Base-by-base conservation (phyloP, 2,888 invertebrate species). In the Trisateles emortualis region DNA sequence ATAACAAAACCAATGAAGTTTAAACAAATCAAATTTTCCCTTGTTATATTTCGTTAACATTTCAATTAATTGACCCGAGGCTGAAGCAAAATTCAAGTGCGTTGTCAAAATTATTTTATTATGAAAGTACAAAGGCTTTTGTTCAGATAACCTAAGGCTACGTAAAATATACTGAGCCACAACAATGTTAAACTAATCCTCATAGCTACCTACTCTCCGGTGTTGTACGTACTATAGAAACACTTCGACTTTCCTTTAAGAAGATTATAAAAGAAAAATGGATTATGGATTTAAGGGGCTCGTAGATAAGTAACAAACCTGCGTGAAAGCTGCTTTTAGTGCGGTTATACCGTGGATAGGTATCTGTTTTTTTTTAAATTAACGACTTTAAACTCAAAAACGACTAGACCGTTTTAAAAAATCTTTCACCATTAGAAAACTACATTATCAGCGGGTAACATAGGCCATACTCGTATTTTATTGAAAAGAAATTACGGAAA, bases 81-180 rank as follows among this genome's bases (percentile, higher is more conserved):
- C 9, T 35, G n/a, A 22, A 17, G 9, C 24, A 10, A 49, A 56
- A 46, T 32, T 32, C n/a, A 45, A 29, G 58, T 52, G 19, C 26
- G 42, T 45, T 49, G 46, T 49, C 43, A 43, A 49, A 45, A 64
- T 67, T 53, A 63, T 49, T 55, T 49, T 39, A 55, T 49, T 39
- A 52, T 52, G 42, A 42, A 42, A 16, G 41, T 49, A 60, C 47
- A 57, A 68, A 59, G 50, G 52, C 16, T 52, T n/a, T 36, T 26
- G 39, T 39, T 36, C 13, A 29, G 46, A 46, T 43, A 42, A 13
- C 64, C 59, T 40, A 0, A 33, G 54, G 64, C 38, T 60, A 55
- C 53, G 16, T 59, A 33, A 55, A 53, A 61, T 59, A 67, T 61
- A n/a, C 47, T 41, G 16, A 33, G 13, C 54, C 30, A n/a, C 41